Conservation (phyloP, 1,140 invertebrate species). For the Rhyacophila brunnea region DNA sequence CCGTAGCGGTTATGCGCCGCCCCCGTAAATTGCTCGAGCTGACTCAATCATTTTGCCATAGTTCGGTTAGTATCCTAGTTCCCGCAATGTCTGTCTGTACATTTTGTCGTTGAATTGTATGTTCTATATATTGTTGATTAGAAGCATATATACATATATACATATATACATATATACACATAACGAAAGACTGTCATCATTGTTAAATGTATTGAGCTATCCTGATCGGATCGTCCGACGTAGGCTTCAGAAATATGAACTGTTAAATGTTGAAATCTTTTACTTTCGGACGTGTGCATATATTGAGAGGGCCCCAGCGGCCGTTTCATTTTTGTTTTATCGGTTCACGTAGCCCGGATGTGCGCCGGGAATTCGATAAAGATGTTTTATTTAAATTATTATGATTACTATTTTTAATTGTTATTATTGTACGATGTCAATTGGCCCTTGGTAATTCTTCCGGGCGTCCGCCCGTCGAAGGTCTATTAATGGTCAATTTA, state of each 20-base stretch:
- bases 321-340: background rate
- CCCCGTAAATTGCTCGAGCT: too few relatives aligned
- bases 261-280: too few relatives aligned
- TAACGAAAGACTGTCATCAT: slow-evolving; percentile 35
- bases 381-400: background rate
- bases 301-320: background rate
- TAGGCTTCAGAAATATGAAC: too few relatives aligned
- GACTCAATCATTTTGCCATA: slow-evolving; percentile 16
- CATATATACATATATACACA: slow-evolving; percentile 28
- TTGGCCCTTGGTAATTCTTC: slow-evolving; percentile 37
- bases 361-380: background rate
- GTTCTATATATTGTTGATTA: slow-evolving; percentile 31
- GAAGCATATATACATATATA: too few relatives aligned
- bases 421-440: slow-evolving; percentile 6
- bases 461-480: slow-evolving; percentile 17
- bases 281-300: too few relatives aligned
- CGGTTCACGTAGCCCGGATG: too few relatives aligned
- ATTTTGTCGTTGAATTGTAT: slow-evolving; percentile 29
- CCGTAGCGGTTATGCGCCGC: too few relatives aligned
- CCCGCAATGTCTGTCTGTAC: slow-evolving; percentile 24
- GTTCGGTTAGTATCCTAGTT: slow-evolving; percentile 11
- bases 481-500: slow-evolving; percentile 36
- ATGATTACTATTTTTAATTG: background rate
- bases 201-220: slow-evolving; percentile 30
- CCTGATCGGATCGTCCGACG: background rate